Conservation (phyloP, 1,140 invertebrate genomes). For the Neelides sp. region DNA sequence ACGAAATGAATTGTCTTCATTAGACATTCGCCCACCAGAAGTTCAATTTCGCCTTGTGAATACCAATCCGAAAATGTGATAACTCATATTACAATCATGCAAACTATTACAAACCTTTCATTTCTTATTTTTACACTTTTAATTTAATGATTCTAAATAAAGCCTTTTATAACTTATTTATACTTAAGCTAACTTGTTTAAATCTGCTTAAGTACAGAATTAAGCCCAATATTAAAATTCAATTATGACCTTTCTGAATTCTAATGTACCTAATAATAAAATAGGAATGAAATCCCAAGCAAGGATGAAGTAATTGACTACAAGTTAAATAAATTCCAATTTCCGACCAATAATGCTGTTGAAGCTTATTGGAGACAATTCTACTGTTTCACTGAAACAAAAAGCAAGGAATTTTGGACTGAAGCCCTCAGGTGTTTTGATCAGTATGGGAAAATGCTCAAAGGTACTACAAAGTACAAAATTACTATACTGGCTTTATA, state of each 20-base stretch:
- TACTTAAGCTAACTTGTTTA: neutral
- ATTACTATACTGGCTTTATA: neutral
- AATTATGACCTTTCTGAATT: neutral
- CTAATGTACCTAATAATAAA: no score
- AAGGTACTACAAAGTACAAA: constrained; percentile 15
- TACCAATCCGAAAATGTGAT: neutral
- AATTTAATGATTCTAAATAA: neutral
- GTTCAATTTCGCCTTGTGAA: constrained; percentile 12
- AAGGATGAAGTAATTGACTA: constrained; percentile 12
- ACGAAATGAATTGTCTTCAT: neutral
- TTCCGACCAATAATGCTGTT: neutral
- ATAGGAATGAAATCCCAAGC: constrained; percentile 11
- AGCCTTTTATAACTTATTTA: neutral
- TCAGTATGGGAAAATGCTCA: constrained; percentile 12
- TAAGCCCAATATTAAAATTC: neutral
- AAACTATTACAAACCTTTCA: neutral
- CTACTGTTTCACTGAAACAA: neutral
- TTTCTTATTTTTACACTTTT: neutral
- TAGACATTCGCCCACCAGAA: constrained; percentile 21
- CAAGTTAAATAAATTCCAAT: constrained; percentile 10
- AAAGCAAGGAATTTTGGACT: constrained; percentile 23
- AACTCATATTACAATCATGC: neutral
- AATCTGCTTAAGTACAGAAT: neutral
- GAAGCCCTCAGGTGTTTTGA: constrained; percentile 18
- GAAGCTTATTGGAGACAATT: constrained; percentile 19